A percentile compares a stretch with the other conserved stretches of the same genome.
phyloP scores from a whole-genome alignment of 92 coral and sea anemone genomes.

The Phenganax subtilis region DNA sequence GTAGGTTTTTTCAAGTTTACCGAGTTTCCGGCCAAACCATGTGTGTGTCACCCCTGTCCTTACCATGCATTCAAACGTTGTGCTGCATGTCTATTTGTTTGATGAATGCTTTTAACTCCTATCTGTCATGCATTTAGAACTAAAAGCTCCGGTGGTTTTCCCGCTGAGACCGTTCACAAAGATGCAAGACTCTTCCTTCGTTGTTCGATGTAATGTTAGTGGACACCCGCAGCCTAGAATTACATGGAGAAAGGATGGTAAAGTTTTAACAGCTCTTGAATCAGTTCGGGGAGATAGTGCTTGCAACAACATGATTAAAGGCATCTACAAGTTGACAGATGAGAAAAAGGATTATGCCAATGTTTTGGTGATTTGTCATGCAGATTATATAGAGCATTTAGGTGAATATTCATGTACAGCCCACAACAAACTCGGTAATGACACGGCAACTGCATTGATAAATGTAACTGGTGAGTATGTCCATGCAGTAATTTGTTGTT shows the following conservation, averaged over 20 bases:
- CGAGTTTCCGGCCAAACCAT: too few relatives aligned
- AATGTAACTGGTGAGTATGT: conserved; percentile 38
- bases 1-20: too few relatives aligned
- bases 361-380: conserved; percentile 45
- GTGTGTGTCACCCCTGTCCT: neutral
- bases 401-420: conserved; percentile 47
- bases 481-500: neutral
- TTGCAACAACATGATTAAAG: conserved; percentile 16
- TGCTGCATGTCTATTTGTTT: neutral
- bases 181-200: conserved; percentile 34
- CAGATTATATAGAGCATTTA: conserved; percentile 20
- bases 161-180: conserved; percentile 22
- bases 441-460: conserved; percentile 34
- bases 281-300: conserved; percentile 22
- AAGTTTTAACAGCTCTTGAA: neutral
- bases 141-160: conserved; percentile 22
- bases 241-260: conserved; percentile 48
- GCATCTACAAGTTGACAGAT: conserved; percentile 3
- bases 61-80: too few relatives aligned
- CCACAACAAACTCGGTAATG: conserved; percentile 35
- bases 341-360: neutral
- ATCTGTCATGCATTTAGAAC: conserved; percentile 6
- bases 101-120: neutral
- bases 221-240: conserved; percentile 53
- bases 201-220: conserved; percentile 46